Conservation (phyloP, 2,113 vertebrate species). For the Melanocharis versteri region DNA sequence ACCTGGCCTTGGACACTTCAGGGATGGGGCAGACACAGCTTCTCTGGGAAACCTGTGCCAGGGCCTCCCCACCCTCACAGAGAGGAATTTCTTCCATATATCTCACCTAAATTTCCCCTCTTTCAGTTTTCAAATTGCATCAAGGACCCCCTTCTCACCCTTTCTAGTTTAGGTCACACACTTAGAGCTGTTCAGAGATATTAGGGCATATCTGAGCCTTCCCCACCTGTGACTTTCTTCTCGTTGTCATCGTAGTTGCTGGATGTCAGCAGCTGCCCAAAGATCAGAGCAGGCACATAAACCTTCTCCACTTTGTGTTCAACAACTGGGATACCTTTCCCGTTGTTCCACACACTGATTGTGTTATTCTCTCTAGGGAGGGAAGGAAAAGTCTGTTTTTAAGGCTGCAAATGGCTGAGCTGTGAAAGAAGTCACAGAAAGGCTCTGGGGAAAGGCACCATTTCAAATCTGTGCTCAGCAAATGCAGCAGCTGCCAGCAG, state of each 20-base stretch:
- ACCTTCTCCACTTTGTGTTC: constrained; percentile 97
- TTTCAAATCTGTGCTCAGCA: background rate
- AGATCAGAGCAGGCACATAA: constrained; percentile 97
- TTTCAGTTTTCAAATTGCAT: background rate
- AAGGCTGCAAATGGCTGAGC: background rate
- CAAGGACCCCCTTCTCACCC: fast-evolving
- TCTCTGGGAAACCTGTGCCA: background rate
- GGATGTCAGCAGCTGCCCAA: constrained; percentile 95
- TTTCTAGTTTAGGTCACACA: background rate
- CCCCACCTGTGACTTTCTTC: constrained; percentile 96
- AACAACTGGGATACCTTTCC: constrained; percentile 96
- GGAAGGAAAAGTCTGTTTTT: background rate
- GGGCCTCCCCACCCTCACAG: background rate
- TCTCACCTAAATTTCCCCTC: background rate
- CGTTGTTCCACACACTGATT: constrained; percentile 96
- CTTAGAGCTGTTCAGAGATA: background rate
- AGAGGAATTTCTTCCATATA: background rate
- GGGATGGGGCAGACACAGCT: background rate
- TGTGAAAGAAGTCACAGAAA: background rate
- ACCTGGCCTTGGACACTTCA: background rate
- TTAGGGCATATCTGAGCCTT: background rate
- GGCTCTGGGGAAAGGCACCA: constrained; percentile 1
- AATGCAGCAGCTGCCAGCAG: constrained; percentile 41
- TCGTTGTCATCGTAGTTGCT: constrained; percentile 96
- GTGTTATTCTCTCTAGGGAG: constrained; percentile 88